Conservation (phyloP, 2,888 invertebrate genomes). For the Prenolepis imparis region DNA sequence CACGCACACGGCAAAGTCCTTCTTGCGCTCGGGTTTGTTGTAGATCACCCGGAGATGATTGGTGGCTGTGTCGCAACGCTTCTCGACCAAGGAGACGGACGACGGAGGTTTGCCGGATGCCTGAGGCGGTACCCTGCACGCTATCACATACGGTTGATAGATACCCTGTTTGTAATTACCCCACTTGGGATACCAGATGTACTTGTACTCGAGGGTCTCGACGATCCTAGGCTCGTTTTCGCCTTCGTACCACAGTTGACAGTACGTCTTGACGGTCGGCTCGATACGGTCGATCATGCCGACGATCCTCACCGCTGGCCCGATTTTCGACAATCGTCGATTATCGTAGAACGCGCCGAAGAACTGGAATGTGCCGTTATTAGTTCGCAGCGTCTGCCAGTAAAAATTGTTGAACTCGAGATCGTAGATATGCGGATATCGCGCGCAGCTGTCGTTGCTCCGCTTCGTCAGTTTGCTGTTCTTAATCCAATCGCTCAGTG, state of each 20-base stretch:
- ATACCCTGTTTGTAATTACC: constrained; percentile 97
- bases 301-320: constrained; percentile 94
- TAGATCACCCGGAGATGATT: constrained; percentile 95
- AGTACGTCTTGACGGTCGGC: constrained; percentile 93
- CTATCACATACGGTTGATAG: constrained; percentile 96
- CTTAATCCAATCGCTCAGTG: constrained; percentile 94
- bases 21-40: constrained; percentile 91
- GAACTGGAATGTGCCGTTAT: constrained; percentile 95
- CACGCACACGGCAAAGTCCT: constrained; percentile 96
- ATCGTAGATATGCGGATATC: constrained; percentile 95
- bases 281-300: constrained; percentile 96
- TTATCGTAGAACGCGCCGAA: constrained; percentile 96
- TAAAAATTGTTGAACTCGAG: constrained; percentile 97
- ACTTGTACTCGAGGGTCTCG: constrained; percentile 95
- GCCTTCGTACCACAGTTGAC: constrained; percentile 96
- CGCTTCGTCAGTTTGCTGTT: constrained; percentile 87
- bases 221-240: constrained; percentile 93
- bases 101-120: constrained; percentile 92
- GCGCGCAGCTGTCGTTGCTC: constrained; percentile 90
- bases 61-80: constrained; percentile 94
- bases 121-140: constrained; percentile 93
- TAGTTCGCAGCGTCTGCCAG: constrained; percentile 95
- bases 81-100: constrained; percentile 94
- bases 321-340: constrained; percentile 92
- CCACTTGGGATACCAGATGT: constrained; percentile 98